These are phyloP conservation scores for Melieria omissa DNA, from an alignment of 2,888 invertebrate species.

Conservation along the genomic window DNA sequence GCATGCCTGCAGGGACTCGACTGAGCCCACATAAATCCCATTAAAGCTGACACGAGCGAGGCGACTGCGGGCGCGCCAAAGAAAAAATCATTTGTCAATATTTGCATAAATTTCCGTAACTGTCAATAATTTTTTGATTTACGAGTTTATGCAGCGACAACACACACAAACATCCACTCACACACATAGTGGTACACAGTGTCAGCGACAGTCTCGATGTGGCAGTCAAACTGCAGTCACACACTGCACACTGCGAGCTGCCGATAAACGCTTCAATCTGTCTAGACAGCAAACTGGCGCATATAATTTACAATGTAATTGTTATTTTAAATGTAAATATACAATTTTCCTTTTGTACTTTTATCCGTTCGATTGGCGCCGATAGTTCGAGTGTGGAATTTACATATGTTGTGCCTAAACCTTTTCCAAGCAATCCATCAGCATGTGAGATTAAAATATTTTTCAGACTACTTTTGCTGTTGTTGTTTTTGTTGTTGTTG, in stretches of 20 bases:
- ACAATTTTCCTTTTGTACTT: not conserved
- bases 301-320: slow-evolving; percentile 6
- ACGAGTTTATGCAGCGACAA: not conserved
- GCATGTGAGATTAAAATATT: too few relatives aligned
- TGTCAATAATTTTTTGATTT: slow-evolving; percentile 24
- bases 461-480: too few relatives aligned
- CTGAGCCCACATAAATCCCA: not conserved
- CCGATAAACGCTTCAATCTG: slow-evolving; percentile 11
- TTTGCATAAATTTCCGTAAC: slow-evolving; percentile 25
- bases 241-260: not conserved
- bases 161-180: not conserved
- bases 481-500: too few relatives aligned
- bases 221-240: slow-evolving; percentile 1
- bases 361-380: too few relatives aligned
- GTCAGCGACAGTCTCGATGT: not conserved
- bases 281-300: slow-evolving; percentile 11
- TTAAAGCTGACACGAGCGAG: too few relatives aligned
- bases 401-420: too few relatives aligned
- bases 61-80: not conserved
- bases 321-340: slow-evolving; percentile 1
- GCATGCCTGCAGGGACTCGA: not conserved
- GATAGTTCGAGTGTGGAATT: too few relatives aligned
- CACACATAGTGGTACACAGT: not conserved
- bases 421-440: too few relatives aligned
- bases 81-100: slow-evolving; percentile 23